Evolutionary conservation across 2,888 invertebrate genomes (phyloP), one percentile per base, ranked within the genome.

Genomic region (Aspidiotus destructor): DNA sequence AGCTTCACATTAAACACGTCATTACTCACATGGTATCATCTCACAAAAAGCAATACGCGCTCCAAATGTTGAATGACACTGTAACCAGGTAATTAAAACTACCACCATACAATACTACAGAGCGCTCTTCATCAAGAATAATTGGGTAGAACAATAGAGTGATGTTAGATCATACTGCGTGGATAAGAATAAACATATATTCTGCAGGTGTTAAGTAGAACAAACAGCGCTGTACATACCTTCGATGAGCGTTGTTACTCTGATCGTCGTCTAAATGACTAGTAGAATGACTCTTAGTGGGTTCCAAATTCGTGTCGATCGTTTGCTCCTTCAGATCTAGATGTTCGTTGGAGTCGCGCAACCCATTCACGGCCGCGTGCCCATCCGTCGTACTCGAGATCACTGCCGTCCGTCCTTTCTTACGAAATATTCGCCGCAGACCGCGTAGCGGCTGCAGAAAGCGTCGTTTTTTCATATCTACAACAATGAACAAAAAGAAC

Each of bases 371-470:
- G 72, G 78, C 80, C 76, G 78, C 71, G 75, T 79, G 79, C 58
- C 73, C 71, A 28, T 72, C 70, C n/a, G 73, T 71, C 41, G 71
- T 69, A 44, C 71, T 65, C 57, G 64, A 67, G 67, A 67, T 67
- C 67, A 67, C 67, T 28, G 28, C 28, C 48, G 67, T 58, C n/a
- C 58, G 52, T n/a, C 60, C 58, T 62, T 79, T 82, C 74, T 82
- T 83, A 77, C 86, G 84, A 78, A 88, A 88, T 78, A 86, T 86
- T 75, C 85, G 85, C 74, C 84, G 84, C 73, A 85, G 81, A 44
- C 84, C 85, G 74, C 86, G 84, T 70, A 87, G 77, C 11, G 80
- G 81, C 73, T 80, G 81, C 48, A 67, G 16, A 76, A 85, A 85
- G 69, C 86, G 81, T n/a, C 84, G 81, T 70, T 84, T 84, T 75